Evolutionary conservation across 2,888 invertebrate genomes (phyloP).

Genomic region (Biston stratarius): DNA sequence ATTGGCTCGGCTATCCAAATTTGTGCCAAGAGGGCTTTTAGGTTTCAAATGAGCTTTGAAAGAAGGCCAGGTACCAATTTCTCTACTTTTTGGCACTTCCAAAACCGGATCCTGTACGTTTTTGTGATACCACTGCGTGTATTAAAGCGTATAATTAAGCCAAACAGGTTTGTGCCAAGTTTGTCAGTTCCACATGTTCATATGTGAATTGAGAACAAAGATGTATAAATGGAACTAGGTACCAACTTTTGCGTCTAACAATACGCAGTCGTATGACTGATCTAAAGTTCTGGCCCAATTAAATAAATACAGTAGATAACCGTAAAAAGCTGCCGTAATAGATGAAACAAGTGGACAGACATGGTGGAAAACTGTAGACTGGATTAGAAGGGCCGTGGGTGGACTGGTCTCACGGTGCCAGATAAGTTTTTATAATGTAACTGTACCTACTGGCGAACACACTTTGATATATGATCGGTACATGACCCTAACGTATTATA

Average conservation of each 20-base stretch:
- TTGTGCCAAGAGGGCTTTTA: constrained; percentile 23
- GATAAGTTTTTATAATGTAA: constrained; percentile 74
- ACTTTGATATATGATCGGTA: constrained; percentile 43
- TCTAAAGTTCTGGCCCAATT: constrained; percentile 31
- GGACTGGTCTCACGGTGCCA: constrained; percentile 71
- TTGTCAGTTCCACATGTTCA: constrained; percentile 30
- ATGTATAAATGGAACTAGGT: constrained; percentile 11
- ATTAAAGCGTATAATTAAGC: constrained; percentile 50
- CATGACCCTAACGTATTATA: constrained; percentile 34
- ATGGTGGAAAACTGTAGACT: constrained; percentile 58
- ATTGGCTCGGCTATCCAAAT: constrained; percentile 11
- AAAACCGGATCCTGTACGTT: constrained; percentile 36
- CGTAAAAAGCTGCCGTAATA: constrained; percentile 47
- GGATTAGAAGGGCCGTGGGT: constrained; percentile 71
- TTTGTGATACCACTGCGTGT: constrained; percentile 43
- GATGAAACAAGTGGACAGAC: constrained; percentile 52
- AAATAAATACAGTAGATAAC: constrained; percentile 38
- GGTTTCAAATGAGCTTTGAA: constrained; percentile 32
- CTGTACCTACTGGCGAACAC: constrained; percentile 69
- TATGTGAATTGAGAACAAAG: constrained; percentile 29
- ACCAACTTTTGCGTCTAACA: constrained; percentile 11
- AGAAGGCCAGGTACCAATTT: constrained; percentile 32
- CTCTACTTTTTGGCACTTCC: constrained; percentile 34
- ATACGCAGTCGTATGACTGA: constrained; percentile 12
- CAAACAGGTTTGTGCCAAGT: constrained; percentile 48